Evolutionary conservation across 2,113 vertebrate species (phyloP).

Genomic region (human (Homo sapiens)): DNA sequence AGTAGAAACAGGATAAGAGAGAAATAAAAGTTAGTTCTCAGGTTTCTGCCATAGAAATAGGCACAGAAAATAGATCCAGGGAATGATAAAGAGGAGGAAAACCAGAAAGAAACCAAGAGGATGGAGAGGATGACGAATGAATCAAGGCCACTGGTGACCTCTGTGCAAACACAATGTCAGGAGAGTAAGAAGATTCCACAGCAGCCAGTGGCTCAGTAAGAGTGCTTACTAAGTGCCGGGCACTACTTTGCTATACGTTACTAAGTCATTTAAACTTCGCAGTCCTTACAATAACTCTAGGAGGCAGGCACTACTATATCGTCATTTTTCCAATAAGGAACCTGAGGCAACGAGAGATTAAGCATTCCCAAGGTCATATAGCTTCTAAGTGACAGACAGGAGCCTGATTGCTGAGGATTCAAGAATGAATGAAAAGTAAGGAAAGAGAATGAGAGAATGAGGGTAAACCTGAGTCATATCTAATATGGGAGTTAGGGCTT

Average conservation of each 20-base stretch:
- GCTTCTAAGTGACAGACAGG: neutral
- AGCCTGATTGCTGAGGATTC: neutral
- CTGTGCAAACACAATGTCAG: neutral
- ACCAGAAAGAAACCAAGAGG: neutral
- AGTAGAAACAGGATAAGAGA: neutral
- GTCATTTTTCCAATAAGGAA: neutral
- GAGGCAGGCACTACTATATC: neutral
- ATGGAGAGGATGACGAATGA: neutral
- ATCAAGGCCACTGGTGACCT: neutral
- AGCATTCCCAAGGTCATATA: neutral
- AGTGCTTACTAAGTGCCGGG: too few species aligned
- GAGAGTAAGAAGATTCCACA: neutral
- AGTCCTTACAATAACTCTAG: neutral
- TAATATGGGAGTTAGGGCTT: neutral
- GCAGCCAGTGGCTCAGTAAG: neutral
- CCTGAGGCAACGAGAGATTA: neutral
- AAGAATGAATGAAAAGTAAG: neutral
- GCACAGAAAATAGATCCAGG: neutral
- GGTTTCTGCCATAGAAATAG: neutral
- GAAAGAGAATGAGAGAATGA: neutral
- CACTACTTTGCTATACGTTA: rapidly evolving
- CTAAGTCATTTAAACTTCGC: neutral
- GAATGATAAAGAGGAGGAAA: neutral
- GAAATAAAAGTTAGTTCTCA: neutral
- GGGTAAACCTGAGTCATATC: neutral